Conservation (phyloP, 2,113 vertebrate species). For the Notarius quadriscutis region DNA sequence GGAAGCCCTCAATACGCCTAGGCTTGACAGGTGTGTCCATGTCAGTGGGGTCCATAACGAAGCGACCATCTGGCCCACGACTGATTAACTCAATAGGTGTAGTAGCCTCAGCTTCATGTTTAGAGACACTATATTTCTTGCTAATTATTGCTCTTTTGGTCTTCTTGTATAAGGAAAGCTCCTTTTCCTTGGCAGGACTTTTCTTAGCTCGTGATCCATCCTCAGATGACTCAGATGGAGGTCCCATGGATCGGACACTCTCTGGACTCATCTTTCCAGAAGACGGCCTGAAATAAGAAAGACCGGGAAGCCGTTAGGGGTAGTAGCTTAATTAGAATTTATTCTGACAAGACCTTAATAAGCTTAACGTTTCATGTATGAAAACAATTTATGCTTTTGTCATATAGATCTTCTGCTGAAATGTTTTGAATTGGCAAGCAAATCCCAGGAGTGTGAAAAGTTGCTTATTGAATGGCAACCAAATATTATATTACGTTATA, state of each 20-base stretch:
- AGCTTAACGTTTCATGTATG: neutral
- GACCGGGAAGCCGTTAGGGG: slow-evolving; percentile 2
- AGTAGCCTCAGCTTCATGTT: slow-evolving; percentile 88
- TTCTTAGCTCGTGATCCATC: slow-evolving; percentile 86
- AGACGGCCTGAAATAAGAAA: slow-evolving; percentile 78
- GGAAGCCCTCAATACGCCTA: slow-evolving; percentile 93
- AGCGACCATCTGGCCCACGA: slow-evolving; percentile 93
- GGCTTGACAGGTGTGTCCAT: slow-evolving; percentile 84
- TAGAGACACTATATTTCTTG: slow-evolving; percentile 92
- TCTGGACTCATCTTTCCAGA: slow-evolving; percentile 96
- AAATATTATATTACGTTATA: neutral
- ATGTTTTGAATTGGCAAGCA: neutral
- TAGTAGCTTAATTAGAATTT: neutral
- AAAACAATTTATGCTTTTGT: slow-evolving; percentile 8
- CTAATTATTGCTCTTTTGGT: slow-evolving; percentile 97
- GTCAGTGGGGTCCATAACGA: slow-evolving; percentile 86
- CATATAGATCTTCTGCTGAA: neutral
- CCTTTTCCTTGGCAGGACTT: slow-evolving; percentile 90
- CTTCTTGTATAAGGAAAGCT: slow-evolving; percentile 95
- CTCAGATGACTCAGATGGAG: slow-evolving; percentile 91
- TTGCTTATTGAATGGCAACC: neutral
- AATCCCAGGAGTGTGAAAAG: neutral
- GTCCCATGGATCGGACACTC: slow-evolving; percentile 86
- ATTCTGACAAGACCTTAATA: neutral
- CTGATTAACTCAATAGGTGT: slow-evolving; percentile 97